Conservation (phyloP, 2,797 vertebrate species). For the Tenualosa ilisha region DNA sequence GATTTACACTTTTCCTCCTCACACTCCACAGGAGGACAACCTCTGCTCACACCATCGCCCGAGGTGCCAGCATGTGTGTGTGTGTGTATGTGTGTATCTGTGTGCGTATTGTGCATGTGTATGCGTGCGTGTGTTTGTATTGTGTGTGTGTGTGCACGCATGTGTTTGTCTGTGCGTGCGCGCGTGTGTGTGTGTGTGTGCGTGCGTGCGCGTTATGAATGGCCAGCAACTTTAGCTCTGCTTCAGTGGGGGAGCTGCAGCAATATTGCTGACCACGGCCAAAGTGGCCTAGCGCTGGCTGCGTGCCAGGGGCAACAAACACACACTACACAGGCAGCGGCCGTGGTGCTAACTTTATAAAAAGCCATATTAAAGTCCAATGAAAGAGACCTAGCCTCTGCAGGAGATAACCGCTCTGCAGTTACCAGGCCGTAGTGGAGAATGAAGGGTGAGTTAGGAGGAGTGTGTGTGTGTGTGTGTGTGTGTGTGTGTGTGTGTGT, state of each 20-base stretch:
- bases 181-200: constrained; percentile 4
- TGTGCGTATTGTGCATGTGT: constrained; percentile 18
- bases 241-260: constrained; percentile 1
- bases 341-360: constrained; percentile 48
- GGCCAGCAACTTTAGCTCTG: constrained; percentile 3
- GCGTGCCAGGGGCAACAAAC: constrained; percentile 45
- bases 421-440: neutral
- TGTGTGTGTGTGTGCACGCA: neutral
- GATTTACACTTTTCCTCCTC: constrained; percentile 60
- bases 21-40: constrained; percentile 46
- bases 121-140: constrained; percentile 24
- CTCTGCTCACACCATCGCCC: constrained; percentile 47
- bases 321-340: neutral
- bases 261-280: constrained; percentile 45
- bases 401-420: neutral
- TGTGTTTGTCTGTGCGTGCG: neutral
- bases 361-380: constrained; percentile 47
- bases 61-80: neutral
- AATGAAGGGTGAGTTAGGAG: no score
- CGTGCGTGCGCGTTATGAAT: constrained; percentile 33
- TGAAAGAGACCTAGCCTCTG: constrained; percentile 30
- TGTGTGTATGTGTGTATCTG: constrained; percentile 30
- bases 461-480: neutral
- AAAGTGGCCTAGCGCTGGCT: constrained; percentile 33
- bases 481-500: constrained; percentile 33